These are phyloP conservation scores for Volucella inflata DNA, from an alignment of 2,888 invertebrate species.

Conservation along the genomic window DNA sequence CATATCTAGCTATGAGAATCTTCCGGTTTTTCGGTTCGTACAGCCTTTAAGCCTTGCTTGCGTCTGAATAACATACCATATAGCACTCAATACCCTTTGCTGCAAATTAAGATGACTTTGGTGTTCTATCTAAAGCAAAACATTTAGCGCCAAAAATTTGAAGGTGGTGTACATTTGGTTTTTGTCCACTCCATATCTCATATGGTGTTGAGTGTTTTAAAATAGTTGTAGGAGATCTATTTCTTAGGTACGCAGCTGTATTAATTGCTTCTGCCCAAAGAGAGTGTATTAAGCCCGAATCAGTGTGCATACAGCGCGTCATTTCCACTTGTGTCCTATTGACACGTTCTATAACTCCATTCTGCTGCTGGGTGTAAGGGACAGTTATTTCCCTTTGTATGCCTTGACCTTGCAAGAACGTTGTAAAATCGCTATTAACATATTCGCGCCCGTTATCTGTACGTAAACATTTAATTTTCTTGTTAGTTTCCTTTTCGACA, in stretches of 20 bases:
- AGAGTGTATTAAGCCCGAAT: conserved; percentile 73
- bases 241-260: conserved; percentile 35
- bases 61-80: conserved; percentile 21
- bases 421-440: conserved; percentile 15
- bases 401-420: conserved; percentile 10
- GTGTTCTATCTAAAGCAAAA: conserved; percentile 23
- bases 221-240: conserved; percentile 33
- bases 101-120: conserved; percentile 19
- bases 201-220: conserved; percentile 59
- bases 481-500: conserved; percentile 76
- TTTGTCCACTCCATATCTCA: conserved; percentile 60
- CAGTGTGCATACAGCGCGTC: conserved; percentile 76
- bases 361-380: conserved; percentile 44
- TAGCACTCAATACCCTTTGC: conserved; percentile 13
- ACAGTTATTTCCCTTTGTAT: conserved; percentile 23
- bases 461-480: conserved; percentile 14
- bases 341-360: conserved; percentile 36
- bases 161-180: conserved; percentile 37
- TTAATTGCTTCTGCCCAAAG: conserved; percentile 62
- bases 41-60: conserved; percentile 12
- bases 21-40: conserved; percentile 19
- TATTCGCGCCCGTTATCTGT: conserved; percentile 2
- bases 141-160: conserved; percentile 35
- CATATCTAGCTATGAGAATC: conserved; percentile 23
- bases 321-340: conserved; percentile 68